phyloP scores from a whole-genome alignment of 2,888 invertebrate genomes.

The Eilema caniola region DNA sequence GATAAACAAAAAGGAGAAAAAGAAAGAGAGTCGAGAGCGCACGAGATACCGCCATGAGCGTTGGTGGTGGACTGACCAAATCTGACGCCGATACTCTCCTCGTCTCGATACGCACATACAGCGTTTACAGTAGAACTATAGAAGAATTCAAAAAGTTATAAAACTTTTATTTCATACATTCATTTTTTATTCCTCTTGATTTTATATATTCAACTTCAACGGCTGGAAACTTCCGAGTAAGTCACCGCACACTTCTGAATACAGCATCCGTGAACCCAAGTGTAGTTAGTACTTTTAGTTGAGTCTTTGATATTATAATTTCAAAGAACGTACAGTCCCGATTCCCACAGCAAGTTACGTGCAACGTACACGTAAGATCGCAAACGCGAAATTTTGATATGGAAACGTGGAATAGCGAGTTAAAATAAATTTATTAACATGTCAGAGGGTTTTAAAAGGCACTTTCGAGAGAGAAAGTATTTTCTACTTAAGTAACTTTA shows the following conservation, averaged over 20 bases:
- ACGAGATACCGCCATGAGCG: too few species aligned
- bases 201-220: slow-evolving; percentile 4
- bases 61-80: too few species aligned
- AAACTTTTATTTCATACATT: too few species aligned
- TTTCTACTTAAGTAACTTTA: slow-evolving; percentile 11
- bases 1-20: too few species aligned
- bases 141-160: too few species aligned
- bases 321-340: slow-evolving; percentile 44
- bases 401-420: slow-evolving; percentile 34
- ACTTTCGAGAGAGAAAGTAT: slow-evolving; percentile 7
- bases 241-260: slow-evolving; percentile 17
- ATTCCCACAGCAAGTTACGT: slow-evolving; percentile 33
- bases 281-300: slow-evolving; percentile 30
- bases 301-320: slow-evolving; percentile 54
- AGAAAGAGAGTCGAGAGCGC: too few species aligned
- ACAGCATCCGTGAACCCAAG: slow-evolving; percentile 18
- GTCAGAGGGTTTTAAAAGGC: slow-evolving; percentile 24
- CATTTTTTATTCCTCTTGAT: not conserved
- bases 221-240: slow-evolving; percentile 7
- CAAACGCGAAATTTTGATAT: slow-evolving; percentile 41
- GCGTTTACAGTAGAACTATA: too few species aligned
- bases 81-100: too few species aligned
- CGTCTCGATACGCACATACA: too few species aligned
- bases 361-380: slow-evolving; percentile 34
- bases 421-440: slow-evolving; percentile 46